phyloP scores from a whole-genome alignment of 2,888 invertebrate species.

The Eupithecia vulgata region DNA sequence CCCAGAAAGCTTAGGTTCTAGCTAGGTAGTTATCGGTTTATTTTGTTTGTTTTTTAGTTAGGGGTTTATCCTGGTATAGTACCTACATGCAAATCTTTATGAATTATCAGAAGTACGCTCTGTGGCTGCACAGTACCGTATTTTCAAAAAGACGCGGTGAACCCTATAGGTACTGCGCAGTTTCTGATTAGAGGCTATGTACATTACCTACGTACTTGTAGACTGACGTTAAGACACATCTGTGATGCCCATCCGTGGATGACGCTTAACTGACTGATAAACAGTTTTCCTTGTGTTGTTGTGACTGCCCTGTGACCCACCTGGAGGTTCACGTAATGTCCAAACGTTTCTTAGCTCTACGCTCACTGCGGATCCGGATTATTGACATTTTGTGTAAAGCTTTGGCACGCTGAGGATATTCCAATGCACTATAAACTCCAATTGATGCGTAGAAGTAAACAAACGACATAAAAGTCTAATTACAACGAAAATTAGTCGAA shows the following conservation, averaged over 20 bases:
- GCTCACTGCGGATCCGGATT: not conserved
- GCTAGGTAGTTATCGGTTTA: too few relatives aligned
- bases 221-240: not conserved
- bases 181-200: too few relatives aligned
- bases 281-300: not conserved
- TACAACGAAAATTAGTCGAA: constrained; percentile 13
- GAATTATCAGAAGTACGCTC: too few relatives aligned
- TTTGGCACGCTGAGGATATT: not conserved
- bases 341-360: not conserved
- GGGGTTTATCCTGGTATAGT: not conserved
- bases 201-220: too few relatives aligned
- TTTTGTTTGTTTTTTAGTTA: too few relatives aligned
- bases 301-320: not conserved
- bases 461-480: not conserved
- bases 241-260: not conserved
- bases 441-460: not conserved
- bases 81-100: too few relatives aligned
- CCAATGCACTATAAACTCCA: not conserved
- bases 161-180: too few relatives aligned
- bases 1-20: not conserved
- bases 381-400: not conserved
- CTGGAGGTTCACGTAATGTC: not conserved
- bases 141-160: too few relatives aligned
- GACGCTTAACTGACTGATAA: not conserved
- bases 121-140: too few relatives aligned